Evolutionary conservation across 2,888 invertebrate species (phyloP).

Genomic region (Hirtodrosophila trivittata): DNA sequence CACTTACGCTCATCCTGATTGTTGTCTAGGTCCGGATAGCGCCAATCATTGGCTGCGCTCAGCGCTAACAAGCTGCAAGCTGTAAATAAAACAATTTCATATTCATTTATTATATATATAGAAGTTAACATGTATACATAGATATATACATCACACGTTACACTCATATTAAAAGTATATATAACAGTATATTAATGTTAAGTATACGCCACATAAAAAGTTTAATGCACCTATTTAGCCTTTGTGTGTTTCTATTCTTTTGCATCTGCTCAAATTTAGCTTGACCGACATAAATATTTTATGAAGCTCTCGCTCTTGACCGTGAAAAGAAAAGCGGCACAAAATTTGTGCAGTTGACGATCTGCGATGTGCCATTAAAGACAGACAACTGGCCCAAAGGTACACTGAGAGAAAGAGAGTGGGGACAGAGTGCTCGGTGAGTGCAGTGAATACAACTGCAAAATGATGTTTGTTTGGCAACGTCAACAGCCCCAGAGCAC

Average conservation of each 20-base stretch:
- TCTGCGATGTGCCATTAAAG: slow-evolving; percentile 32
- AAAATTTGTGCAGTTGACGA: slow-evolving; percentile 26
- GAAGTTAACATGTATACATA: too few relatives aligned
- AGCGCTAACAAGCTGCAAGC: slow-evolving; percentile 57
- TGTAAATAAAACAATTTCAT: slow-evolving; percentile 38
- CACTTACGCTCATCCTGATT: slow-evolving; percentile 79
- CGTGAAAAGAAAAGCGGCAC: slow-evolving; percentile 19
- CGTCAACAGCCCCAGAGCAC: slow-evolving; percentile 49
- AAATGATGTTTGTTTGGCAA: slow-evolving; percentile 55
- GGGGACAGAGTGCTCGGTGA: slow-evolving; percentile 16
- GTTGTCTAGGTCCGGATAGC: slow-evolving; percentile 80
- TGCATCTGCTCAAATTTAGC: slow-evolving; percentile 38
- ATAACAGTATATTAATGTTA: slow-evolving; percentile 22
- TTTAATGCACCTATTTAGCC: slow-evolving; percentile 40
- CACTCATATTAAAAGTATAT: neutral
- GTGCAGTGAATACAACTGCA: too few relatives aligned
- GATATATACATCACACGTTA: too few relatives aligned
- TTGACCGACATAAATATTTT: slow-evolving; percentile 58
- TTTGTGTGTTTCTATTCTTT: slow-evolving; percentile 25
- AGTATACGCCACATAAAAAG: slow-evolving; percentile 41
- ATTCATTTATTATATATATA: too few relatives aligned
- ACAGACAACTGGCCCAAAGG: slow-evolving; percentile 8
- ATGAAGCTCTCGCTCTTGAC: slow-evolving; percentile 29
- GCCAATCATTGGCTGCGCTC: slow-evolving; percentile 67
- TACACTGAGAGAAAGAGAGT: slow-evolving; percentile 5